Conservation (phyloP, 2,113 vertebrate genomes). For the Platysteira castanea region DNA sequence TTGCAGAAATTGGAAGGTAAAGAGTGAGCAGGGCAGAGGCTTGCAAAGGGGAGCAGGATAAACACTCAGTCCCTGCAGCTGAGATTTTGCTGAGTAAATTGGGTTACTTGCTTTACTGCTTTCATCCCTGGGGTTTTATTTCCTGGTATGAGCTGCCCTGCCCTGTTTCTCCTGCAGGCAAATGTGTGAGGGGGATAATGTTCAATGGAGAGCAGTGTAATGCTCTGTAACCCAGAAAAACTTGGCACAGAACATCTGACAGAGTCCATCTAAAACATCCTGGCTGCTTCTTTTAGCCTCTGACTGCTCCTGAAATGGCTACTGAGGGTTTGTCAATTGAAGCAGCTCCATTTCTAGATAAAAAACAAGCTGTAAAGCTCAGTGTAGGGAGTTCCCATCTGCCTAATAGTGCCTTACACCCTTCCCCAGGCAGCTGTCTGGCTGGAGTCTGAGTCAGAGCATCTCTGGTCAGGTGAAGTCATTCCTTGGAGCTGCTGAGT, state of each 20-base stretch:
- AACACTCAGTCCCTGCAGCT: background rate
- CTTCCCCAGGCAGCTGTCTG: background rate
- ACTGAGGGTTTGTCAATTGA: background rate
- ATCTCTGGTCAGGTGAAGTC: background rate
- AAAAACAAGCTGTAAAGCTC: background rate
- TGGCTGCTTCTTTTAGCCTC: background rate
- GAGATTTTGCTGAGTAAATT: background rate
- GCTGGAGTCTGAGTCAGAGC: background rate
- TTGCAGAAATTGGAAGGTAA: background rate
- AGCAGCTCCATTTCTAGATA: background rate
- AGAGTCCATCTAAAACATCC: background rate
- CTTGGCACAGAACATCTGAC: rapidly evolving
- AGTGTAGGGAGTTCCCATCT: background rate
- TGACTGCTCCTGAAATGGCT: background rate
- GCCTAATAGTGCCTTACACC: background rate
- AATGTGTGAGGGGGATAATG: background rate
- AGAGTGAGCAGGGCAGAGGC: background rate
- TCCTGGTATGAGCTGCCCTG: background rate
- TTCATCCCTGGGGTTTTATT: background rate
- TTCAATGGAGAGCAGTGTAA: background rate
- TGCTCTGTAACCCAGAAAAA: background rate
- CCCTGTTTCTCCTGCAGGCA: background rate
- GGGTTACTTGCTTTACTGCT: background rate
- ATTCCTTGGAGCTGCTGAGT: background rate
- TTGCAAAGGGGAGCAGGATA: background rate